Evolutionary conservation across 2,797 vertebrate genomes (phyloP), one percentile per base, ranked within the genome.

Genomic region (Enteromius anoplus): DNA sequence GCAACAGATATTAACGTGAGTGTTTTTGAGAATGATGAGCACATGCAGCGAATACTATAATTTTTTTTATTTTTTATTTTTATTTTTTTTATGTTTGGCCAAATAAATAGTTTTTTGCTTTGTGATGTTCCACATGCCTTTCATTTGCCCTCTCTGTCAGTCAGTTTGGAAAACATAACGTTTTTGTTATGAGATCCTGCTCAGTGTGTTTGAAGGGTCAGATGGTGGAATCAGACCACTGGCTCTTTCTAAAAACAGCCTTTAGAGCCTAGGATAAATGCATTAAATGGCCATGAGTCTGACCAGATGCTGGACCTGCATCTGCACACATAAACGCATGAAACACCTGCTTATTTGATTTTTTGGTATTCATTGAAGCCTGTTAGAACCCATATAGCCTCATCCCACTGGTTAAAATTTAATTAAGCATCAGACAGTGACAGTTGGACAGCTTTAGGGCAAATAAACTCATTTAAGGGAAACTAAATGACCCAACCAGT

Each of bases 221-320:
- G 80, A 65, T 29, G 85, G 37, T 75, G 62, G 40, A 82, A 78
- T 47, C 12, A 62, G 53, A 70, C 75, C 84, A 58, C 23, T 78
- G 26, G 58, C 26, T 85, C 55, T 78, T 55, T 82, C 79, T 82
- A 82, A 82, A 78, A 83, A 83, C 78, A 85, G 51, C 62, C 12
- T 71, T 73, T 26, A 81, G 70, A 64, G 29, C 55, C 58, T 60
- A 29, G 71, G 60, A 75, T 82, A 82, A 82, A 82, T 64, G 47
- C 70, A 75, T 82, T 82, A 73, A 77, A 69, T 72, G 65, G 42
- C 29, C 78, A 78, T 69, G 72, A 64, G 37, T 73, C 69, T 66
- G 26, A 45, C 34, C 75, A 68, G 58, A 82, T 66, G 64, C 42
- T 64, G 26, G 55, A 71, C 37, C 37, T 72, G 40, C 49, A 69